A percentile compares a stretch with the other conserved stretches of the same genome.
These are phyloP conservation scores for Poecilia picta DNA, from an alignment of 2,797 vertebrate genomes.

Conservation along the genomic window DNA sequence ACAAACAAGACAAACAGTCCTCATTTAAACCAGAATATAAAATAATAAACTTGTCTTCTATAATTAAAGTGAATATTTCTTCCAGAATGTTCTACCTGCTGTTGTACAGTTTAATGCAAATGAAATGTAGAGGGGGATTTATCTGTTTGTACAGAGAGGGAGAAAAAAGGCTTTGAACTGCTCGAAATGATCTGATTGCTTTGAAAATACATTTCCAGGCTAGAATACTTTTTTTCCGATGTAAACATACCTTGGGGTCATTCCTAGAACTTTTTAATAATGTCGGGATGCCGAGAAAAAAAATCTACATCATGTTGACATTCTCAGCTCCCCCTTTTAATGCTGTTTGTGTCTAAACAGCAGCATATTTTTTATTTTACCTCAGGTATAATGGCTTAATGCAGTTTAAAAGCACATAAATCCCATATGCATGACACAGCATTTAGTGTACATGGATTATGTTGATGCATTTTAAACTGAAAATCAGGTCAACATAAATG, in stretches of 20 bases:
- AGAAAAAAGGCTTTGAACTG: neutral
- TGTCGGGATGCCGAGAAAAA: neutral
- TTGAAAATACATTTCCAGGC: slow-evolving; percentile 11
- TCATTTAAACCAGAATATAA: neutral
- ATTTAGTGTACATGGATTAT: neutral
- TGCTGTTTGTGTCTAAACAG: slow-evolving; percentile 8
- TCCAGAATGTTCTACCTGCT: neutral
- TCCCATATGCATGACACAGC: neutral
- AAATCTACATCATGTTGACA: slow-evolving; percentile 19
- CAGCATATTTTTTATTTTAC: slow-evolving; percentile 3
- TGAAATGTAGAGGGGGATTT: slow-evolving; percentile 21
- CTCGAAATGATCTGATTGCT: slow-evolving; percentile 28
- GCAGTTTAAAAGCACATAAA: neutral
- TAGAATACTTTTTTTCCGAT: neutral
- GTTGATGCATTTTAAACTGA: neutral
- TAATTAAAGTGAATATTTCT: neutral
- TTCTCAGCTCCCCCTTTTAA: neutral
- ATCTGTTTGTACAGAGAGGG: neutral
- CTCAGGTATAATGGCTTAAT: slow-evolving; percentile 3
- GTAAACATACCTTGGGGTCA: slow-evolving; percentile 25
- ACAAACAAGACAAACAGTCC: neutral
- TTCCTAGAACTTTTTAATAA: slow-evolving; percentile 49
- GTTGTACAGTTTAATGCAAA: slow-evolving; percentile 25
- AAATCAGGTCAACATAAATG: neutral
- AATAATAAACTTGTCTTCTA: neutral